phyloP scores from a whole-genome alignment of 2,888 invertebrate genomes.

The Eupithecia subfuscata region DNA sequence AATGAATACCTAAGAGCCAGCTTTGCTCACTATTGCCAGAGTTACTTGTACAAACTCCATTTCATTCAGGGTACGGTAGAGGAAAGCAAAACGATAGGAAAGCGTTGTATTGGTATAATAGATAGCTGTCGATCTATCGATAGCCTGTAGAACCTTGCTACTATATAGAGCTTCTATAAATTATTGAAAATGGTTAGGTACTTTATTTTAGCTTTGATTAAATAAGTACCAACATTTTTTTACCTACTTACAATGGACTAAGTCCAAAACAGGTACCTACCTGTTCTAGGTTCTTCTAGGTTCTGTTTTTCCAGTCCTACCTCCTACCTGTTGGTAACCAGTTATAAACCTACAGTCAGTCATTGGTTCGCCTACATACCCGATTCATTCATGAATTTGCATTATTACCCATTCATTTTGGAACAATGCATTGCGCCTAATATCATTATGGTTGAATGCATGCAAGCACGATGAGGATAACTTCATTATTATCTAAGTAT shows the following conservation, averaged over 20 bases:
- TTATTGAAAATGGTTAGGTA: too few species aligned
- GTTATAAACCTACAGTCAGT: background rate
- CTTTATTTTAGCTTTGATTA: too few species aligned
- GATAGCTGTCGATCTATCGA: background rate
- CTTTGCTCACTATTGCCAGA: background rate
- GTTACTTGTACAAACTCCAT: background rate
- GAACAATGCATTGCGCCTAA: background rate
- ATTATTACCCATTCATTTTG: background rate
- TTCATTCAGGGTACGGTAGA: background rate
- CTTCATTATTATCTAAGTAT: background rate
- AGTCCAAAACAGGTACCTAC: background rate
- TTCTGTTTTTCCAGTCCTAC: too few species aligned
- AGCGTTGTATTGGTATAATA: background rate
- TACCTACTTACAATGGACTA: background rate
- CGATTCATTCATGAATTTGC: background rate
- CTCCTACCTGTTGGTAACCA: background rate
- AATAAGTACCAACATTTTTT: background rate
- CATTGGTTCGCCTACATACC: background rate
- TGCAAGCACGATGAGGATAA: background rate
- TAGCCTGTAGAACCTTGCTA: background rate
- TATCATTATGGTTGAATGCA: background rate
- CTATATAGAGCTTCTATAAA: too few species aligned
- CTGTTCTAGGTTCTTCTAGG: too few species aligned
- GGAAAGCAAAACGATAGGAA: background rate
- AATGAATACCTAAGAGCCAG: background rate